Evolutionary conservation across 1,140 invertebrate genomes (phyloP).

Genomic region (Trinorchestia longiramus): DNA sequence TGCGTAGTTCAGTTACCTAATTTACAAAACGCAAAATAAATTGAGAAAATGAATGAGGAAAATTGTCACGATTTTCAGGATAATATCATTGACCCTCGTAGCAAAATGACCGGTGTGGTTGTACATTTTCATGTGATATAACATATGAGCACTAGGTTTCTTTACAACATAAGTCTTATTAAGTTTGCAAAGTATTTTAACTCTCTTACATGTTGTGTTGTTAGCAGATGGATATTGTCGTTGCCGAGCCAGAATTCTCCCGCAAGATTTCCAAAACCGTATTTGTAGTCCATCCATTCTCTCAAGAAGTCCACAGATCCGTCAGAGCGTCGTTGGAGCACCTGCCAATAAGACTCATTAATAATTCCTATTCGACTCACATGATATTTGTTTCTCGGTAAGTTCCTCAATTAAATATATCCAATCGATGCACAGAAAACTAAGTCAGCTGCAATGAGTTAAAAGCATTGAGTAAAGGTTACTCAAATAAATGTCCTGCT

Average conservation of each 20-base stretch:
- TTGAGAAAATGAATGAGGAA: not conserved
- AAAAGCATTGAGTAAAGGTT: too few species aligned
- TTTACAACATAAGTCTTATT: not conserved
- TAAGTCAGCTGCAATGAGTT: too few species aligned
- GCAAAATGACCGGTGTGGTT: not conserved
- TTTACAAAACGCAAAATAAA: not conserved
- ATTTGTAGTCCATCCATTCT: conserved; percentile 77
- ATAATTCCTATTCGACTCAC: not conserved
- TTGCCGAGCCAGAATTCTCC: conserved; percentile 78
- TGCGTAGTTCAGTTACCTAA: conserved; percentile 75
- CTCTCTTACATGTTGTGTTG: conserved; percentile 71
- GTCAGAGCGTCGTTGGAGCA: conserved; percentile 76
- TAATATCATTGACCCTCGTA: not conserved
- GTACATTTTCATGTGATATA: not conserved
- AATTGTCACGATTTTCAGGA: not conserved
- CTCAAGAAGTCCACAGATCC: conserved; percentile 77
- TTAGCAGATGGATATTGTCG: conserved; percentile 75
- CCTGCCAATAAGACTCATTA: conserved; percentile 64
- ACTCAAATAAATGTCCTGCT: too few species aligned
- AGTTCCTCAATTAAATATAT: too few species aligned
- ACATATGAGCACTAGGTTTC: not conserved
- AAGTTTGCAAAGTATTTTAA: not conserved
- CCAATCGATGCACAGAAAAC: too few species aligned
- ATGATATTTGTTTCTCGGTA: too few species aligned
- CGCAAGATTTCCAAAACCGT: conserved; percentile 78